Percentiles rank a stretch among this genome's conserved stretches.
Evolutionary conservation across 1,140 invertebrate species (phyloP).

Genomic region (Drosophila albomicans): DNA sequence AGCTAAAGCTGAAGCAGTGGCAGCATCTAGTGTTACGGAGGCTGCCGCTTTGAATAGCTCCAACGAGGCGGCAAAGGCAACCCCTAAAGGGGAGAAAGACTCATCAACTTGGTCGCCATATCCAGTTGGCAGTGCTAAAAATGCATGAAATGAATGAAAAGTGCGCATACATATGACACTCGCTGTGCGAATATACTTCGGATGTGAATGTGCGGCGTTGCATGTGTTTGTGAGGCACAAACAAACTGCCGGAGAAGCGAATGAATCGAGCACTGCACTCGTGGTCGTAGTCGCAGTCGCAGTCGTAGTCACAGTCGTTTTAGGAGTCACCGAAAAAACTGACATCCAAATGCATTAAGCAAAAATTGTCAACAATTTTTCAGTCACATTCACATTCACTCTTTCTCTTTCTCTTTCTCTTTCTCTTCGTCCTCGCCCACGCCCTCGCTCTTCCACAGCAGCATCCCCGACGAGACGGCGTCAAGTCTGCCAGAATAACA

Average conservation of each 20-base stretch:
- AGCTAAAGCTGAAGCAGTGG: not conserved
- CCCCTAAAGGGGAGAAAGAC: conserved; percentile 28
- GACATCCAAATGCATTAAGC: conserved; percentile 80
- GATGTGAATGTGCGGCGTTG: conserved; percentile 7
- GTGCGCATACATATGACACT: conserved; percentile 52
- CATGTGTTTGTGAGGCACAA: conserved; percentile 50
- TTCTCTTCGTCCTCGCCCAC: not conserved
- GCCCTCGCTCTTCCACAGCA: conserved; percentile 43
- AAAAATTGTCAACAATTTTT: conserved; percentile 83
- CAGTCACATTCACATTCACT: conserved; percentile 42
- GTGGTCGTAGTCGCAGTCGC: conserved; percentile 38
- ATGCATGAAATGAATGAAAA: conserved; percentile 67
- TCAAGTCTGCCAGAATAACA: conserved; percentile 75
- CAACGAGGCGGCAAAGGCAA: conserved; percentile 68
- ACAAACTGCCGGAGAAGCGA: conserved; percentile 50
- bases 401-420: too few species aligned
- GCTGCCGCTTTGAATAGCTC: conserved; percentile 62
- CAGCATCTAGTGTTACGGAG: conserved; percentile 23
- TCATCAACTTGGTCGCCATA: conserved; percentile 65
- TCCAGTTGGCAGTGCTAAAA: conserved; percentile 58
- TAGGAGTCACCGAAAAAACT: conserved; percentile 59
- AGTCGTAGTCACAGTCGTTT: conserved; percentile 45
- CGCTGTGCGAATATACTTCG: conserved; percentile 10
- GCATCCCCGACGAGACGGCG: conserved; percentile 71
- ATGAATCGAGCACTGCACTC: conserved; percentile 46